Evolutionary conservation across 2,113 vertebrate species (phyloP), one percentile per base, ranked within the genome.

Genomic region (Saguinus midas): DNA sequence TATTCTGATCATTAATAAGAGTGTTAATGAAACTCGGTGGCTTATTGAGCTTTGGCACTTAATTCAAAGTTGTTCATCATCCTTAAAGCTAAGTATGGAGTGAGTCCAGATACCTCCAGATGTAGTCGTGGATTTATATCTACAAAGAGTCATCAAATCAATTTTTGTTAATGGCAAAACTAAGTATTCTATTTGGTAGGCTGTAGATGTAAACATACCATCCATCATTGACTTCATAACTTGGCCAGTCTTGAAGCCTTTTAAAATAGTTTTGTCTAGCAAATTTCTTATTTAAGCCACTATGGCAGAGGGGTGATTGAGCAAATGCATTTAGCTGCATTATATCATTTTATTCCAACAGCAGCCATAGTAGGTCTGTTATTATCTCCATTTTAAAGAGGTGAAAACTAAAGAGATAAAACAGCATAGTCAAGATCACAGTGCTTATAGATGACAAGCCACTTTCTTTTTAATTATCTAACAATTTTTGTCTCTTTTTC

Each of bases 1-100:
- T 72, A 93, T 64, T 83, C 40, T 57, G 48, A 57, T 95, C 92
- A 97, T 96, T 95, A 95, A 79, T 87, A 94, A 95, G 58, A 91
- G 68, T 64, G 68, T 86, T 97, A 93, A 93, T 97, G 94, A 91
- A 97, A 79, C 89, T 93, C 86, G 73, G 90, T 52, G 89, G 89
- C 48, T 55, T 72, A 3, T 35, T 78, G 90, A 79, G 68, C 11
- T 61, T 79, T 40, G 61, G 79, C 79, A 55, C 32, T 70, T 68
- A 48, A 6, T 87, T 29, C 84, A 61, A 92, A 91, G 87, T 58
- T 91, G 52, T 94, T 96, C 87, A 76, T 92, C 88, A 96, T 84
- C 20, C 55, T 70, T 64, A 80, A 92, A 61, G 83, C 43, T 90
- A 80, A 61, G 37, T 50, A 8, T 27, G 6, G 66, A 89, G 70